Evolutionary conservation across 2,797 vertebrate genomes (phyloP), one percentile per base, ranked within the genome.

Genomic region (Nannoperca australis): DNA sequence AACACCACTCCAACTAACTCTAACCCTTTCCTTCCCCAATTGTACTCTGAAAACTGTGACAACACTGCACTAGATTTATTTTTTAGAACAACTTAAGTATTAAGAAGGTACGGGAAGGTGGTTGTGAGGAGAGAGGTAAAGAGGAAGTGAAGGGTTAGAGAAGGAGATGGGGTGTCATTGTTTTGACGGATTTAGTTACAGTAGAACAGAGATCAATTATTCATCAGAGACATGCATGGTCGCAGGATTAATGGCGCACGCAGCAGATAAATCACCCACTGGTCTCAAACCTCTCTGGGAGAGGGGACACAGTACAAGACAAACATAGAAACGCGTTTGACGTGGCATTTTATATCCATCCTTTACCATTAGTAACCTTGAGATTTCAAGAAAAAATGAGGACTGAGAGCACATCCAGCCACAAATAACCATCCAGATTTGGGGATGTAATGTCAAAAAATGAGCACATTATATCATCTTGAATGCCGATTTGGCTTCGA

Each of bases 121-220:
- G n/a, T 51, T 62, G 55, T 11, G 51, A 78, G n/a, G 73, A 67
- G 59, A 40, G 76, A 64, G 70, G 69, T 70, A 81, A 82, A 79
- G 74, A 76, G 73, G 60, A 76, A 73, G 84, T 84, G 30, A 77
- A 88, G 81, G 86, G 62, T 84, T 53, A 68, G 60, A 76, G 69
- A 81, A 81, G 71, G 84, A 81, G 85, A 67, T 70, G 81, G 80
- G 80, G 71, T 90, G 88, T 92, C 91, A 89, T 92, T 94, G 90
- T 94, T 95, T 94, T 95, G 95, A 95, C 86, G 69, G 92, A 96
- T 96, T 95, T 94, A 93, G 94, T 95, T 95, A 95, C 94, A 95
- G 93, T 93, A 90, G 94, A 92, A 90, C 79, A 51, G 75, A 93
- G 93, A 95, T 95, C 94, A 96, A 94, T 95, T 95, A 95, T 95